Conservation (phyloP, 2,797 vertebrate species). For the Phoeniculus purpureus region DNA sequence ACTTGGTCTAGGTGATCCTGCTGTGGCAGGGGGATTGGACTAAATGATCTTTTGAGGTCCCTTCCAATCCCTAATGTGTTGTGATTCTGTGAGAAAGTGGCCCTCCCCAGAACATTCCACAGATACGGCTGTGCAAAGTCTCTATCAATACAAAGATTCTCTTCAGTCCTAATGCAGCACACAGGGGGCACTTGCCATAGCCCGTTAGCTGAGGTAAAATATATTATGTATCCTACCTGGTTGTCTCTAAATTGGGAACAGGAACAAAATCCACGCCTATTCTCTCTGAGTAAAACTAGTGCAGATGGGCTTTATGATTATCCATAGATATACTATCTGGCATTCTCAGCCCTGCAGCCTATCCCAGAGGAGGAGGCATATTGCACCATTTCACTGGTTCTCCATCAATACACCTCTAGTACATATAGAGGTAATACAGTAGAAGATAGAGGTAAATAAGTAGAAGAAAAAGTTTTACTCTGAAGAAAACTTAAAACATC, state of each 20-base stretch:
- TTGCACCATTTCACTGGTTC: too few relatives aligned
- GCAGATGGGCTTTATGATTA: background rate
- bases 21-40: too few relatives aligned
- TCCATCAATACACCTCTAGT: too few relatives aligned
- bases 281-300: background rate
- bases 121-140: too few relatives aligned
- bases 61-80: too few relatives aligned
- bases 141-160: too few relatives aligned
- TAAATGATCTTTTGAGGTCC: too few relatives aligned
- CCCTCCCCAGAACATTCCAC: too few relatives aligned
- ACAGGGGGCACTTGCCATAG: background rate
- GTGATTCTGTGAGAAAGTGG: too few relatives aligned
- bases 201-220: conserved; percentile 4
- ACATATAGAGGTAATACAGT: too few relatives aligned
- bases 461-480: background rate
- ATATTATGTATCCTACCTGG: background rate
- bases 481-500: background rate
- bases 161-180: background rate
- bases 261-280: background rate
- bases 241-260: background rate
- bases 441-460: too few relatives aligned
- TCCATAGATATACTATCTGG: background rate
- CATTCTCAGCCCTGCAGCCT: background rate
- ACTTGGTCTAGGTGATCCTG: too few relatives aligned
- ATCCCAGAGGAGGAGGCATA: background rate